Conservation (phyloP, 2,888 invertebrate genomes). For the Netelia fuscicornis region DNA sequence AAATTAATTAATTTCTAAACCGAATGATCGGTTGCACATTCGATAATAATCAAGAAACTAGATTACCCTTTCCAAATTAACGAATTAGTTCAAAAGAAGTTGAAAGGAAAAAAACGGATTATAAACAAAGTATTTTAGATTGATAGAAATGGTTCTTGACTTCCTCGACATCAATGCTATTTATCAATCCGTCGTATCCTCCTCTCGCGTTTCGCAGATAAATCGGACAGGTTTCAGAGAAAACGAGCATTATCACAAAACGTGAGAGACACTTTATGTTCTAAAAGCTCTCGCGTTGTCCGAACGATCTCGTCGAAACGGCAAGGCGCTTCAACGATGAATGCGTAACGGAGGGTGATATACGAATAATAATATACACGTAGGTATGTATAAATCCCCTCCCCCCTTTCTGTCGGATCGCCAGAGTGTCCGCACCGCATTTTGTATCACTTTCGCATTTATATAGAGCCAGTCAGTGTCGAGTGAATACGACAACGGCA, state of each 20-base stretch:
- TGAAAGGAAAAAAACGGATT: neutral
- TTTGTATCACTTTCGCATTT: slow-evolving; percentile 78
- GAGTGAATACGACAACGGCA: slow-evolving; percentile 62
- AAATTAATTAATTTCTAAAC: too few relatives aligned
- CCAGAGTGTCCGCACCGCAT: slow-evolving; percentile 43
- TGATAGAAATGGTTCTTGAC: neutral
- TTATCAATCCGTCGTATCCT: slow-evolving; percentile 23
- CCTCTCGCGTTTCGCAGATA: neutral
- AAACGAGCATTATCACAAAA: slow-evolving; percentile 25
- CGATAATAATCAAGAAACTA: neutral
- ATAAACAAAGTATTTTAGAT: neutral
- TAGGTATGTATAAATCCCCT: slow-evolving; percentile 32
- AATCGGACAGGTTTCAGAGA: slow-evolving; percentile 39
- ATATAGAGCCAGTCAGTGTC: slow-evolving; percentile 75
- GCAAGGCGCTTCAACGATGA: neutral
- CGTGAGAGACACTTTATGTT: slow-evolving; percentile 48
- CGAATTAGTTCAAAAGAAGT: neutral
- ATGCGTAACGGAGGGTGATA: neutral
- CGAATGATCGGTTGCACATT: too few relatives aligned
- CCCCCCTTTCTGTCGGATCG: slow-evolving; percentile 37
- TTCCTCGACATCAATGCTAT: neutral
- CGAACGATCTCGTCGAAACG: slow-evolving; percentile 2
- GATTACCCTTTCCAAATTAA: neutral
- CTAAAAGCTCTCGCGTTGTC: slow-evolving; percentile 37
- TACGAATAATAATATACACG: neutral